Evolutionary conservation across 1,140 invertebrate species (phyloP).

Genomic region (Protaetia brevitarsis): DNA sequence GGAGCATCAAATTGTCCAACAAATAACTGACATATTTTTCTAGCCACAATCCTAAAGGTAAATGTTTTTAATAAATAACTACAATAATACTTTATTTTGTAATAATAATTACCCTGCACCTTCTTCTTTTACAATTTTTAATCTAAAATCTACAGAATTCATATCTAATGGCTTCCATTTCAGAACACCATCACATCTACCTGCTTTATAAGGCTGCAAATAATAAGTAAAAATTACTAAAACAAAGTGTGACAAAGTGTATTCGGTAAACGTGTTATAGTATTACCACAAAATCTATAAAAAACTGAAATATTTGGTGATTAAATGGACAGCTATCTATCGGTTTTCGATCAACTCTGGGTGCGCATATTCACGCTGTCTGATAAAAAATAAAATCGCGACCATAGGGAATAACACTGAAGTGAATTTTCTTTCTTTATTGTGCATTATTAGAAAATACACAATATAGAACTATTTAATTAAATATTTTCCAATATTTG

Average conservation of each 20-base stretch:
- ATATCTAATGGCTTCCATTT: slow-evolving; percentile 96
- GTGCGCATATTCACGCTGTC: too few species aligned
- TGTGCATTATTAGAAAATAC: too few species aligned
- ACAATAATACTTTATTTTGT: slow-evolving; percentile 13
- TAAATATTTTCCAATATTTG: too few species aligned
- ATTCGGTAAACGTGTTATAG: neutral
- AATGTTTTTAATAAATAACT: neutral
- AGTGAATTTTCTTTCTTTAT: too few species aligned
- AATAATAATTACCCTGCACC: slow-evolving; percentile 64
- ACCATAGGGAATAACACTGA: too few species aligned
- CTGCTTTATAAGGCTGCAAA: slow-evolving; percentile 77
- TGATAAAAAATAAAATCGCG: too few species aligned
- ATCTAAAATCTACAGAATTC: slow-evolving; percentile 94
- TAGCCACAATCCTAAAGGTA: slow-evolving; percentile 65
- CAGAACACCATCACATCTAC: slow-evolving; percentile 77
- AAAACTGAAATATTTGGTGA: too few species aligned
- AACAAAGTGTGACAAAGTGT: neutral
- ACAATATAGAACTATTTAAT: too few species aligned
- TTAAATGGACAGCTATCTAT: too few species aligned
- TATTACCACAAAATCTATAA: too few species aligned
- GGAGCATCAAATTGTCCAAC: slow-evolving; percentile 68
- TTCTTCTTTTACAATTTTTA: slow-evolving; percentile 74
- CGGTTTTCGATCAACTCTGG: too few species aligned
- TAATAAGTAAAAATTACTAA: neutral
- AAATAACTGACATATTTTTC: slow-evolving; percentile 74